These are phyloP conservation scores for Pseudanteris insignis DNA, from an alignment of 2,888 invertebrate genomes.

Conservation along the genomic window DNA sequence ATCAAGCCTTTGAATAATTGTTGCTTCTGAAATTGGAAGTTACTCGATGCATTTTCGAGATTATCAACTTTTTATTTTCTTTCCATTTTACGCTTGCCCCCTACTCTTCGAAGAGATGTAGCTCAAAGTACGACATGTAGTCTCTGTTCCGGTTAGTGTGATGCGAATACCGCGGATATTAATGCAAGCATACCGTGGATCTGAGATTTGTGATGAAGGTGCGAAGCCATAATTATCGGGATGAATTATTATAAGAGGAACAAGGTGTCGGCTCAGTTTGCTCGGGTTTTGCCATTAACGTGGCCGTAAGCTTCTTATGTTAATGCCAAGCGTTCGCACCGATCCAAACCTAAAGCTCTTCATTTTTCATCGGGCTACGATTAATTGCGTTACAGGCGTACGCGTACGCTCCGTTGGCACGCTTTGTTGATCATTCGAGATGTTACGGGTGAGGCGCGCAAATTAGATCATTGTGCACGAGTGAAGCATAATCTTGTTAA, in stretches of 20 bases:
- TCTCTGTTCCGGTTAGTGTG: conserved; percentile 28
- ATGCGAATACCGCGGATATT: conserved; percentile 21
- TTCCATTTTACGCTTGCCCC: no score
- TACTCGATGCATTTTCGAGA: no score
- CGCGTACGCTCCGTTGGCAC: not conserved
- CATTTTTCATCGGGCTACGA: conserved; percentile 21
- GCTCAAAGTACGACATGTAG: conserved; percentile 20
- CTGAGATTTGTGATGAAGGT: conserved; percentile 38
- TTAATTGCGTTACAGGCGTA: conserved; percentile 6
- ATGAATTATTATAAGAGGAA: conserved; percentile 43
- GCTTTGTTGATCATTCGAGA: not conserved
- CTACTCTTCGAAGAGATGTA: conserved; percentile 23
- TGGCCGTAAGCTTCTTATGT: not conserved
- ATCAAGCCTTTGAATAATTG: no score
- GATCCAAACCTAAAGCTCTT: conserved; percentile 25
- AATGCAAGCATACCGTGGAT: conserved; percentile 34
- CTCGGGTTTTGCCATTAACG: conserved; percentile 15
- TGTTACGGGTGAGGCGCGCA: not conserved
- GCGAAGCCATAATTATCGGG: conserved; percentile 38
- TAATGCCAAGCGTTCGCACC: conserved; percentile 18
- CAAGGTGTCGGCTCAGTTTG: conserved; percentile 37
- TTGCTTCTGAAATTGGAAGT: no score
- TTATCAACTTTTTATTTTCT: no score
- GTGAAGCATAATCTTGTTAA: not conserved
- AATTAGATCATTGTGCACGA: not conserved